Evolutionary conservation across 1,140 invertebrate genomes (phyloP), one percentile per base, ranked within the genome.

Genomic region (Lamellibrachia luymesi): DNA sequence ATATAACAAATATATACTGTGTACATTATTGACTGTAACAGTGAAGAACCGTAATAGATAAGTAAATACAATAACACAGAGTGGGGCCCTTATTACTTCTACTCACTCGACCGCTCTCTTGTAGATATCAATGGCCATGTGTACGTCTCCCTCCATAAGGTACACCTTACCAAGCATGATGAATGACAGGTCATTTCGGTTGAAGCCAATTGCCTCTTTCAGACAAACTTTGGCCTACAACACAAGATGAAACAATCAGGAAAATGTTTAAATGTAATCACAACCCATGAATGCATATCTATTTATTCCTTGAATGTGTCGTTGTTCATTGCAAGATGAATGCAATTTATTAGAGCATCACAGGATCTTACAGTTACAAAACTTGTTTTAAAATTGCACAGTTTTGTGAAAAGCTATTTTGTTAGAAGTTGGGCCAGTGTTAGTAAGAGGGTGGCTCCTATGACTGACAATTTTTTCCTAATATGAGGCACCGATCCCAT

Each of bases 111-210:
- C 96, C 94, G 97, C 98, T 90, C 97, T 96, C 92, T 97, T 97
- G 94, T 98, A 98, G 92, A 97, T 96, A 91, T 97, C 97, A 92
- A 98, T 97, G 25, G 98, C 98, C 94, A 97, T 97, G 93, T 97
- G 96, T 80, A 98, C 96, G 95, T 98, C 97, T 94, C 97, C 97
- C 94, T 98, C 97, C 91, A 97, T 95, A 8, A 98, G 96, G 94
- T 97, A 97, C 50, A 98, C 97, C 96, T 97, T 97, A 0, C 97
- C 98, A 8, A 98, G 95, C 92, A 97, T 97, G 51, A 97, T 95
- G 95, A 97, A 98, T 22, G 98, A 98, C 92, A 97, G 96, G 95
- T 98, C 97, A 95, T 97, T 97, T 94, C 97, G 97, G 92, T 98
- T 97, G 90, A 97, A 96, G 94, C 97, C 97, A 7, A 98, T 97